Evolutionary conservation across 2,797 vertebrate genomes (phyloP), one percentile per base, ranked within the genome.

Genomic region (Erethizon dorsatum): DNA sequence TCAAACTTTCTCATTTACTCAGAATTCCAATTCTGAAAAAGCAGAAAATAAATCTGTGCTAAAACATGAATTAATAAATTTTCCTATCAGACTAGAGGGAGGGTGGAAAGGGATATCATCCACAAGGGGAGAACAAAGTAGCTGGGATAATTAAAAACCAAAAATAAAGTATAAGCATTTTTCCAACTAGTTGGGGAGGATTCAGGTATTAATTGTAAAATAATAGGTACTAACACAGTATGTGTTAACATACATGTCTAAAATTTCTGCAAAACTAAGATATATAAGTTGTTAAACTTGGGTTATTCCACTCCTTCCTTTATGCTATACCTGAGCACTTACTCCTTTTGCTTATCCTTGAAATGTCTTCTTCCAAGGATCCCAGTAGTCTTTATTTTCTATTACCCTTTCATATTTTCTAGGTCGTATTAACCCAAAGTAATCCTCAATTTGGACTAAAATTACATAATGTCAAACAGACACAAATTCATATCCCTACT

Each of bases 191-290:
- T 80, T 92, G 17, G 18, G 57, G 96, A 90, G 28, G 2, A 90
- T 15, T 82, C 47, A 67, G 33, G 33, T 93, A 95, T 69, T 90
- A 84, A 73, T 14, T 83, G 94, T 37, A 84, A 91, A 90, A 95
- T 71, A 79, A 94, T 37, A 86, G 18, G 83, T 52, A 22, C 6
- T 77, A 95, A 61, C 11, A 77, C 5, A 91, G 18, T 78, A 33
- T 71, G 52, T 69, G 26, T 75, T 86, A 77, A 54, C 24, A 85
- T 86, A 37, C 50, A 63, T 56, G 11, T 47, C 82, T 94, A 56
- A 77, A 96, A 73, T 77, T 59, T 89, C 90, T 59, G 0, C 86
- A 88, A 91, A 93, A 95, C n/a, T 80, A 87, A 97, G 31, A 75
- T 7, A 94, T 41, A 79, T 47, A 52, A 95, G n/a, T 45, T 79